Percentiles rank a stretch among this genome's conserved stretches.
These are phyloP conservation scores for Oriolus oriolus DNA, from an alignment of 2,113 vertebrate species.

Conservation along the genomic window DNA sequence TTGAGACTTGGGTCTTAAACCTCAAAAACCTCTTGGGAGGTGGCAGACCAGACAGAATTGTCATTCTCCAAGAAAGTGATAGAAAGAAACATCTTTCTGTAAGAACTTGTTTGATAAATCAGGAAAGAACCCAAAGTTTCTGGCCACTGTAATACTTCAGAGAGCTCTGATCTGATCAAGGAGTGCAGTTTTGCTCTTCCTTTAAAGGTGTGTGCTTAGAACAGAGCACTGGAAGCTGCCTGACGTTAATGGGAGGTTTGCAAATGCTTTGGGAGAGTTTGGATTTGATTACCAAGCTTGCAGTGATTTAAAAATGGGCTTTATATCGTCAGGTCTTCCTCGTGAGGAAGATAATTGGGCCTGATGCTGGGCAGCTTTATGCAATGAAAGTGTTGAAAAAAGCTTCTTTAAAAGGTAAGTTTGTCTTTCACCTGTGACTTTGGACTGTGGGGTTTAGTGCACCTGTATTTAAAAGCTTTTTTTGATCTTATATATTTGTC, in stretches of 20 bases:
- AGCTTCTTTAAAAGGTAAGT: conserved; percentile 93
- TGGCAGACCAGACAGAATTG: not conserved
- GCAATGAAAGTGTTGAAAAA: conserved; percentile 99
- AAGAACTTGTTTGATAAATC: not conserved
- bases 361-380: conserved; percentile 94
- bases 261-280: not conserved
- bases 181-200: not conserved
- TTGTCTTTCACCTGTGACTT: not conserved
- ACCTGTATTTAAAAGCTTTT: not conserved
- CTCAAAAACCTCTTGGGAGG: not conserved
- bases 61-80: not conserved
- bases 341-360: conserved; percentile 89
- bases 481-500: not conserved
- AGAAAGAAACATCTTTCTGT: not conserved
- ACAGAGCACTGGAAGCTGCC: not conserved
- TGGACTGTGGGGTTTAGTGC: not conserved
- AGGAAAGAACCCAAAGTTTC: not conserved
- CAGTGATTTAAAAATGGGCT: not conserved
- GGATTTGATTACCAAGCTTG: not conserved
- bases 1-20: not conserved
- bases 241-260: not conserved
- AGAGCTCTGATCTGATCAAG: not conserved
- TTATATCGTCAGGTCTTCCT: conserved; percentile 86
- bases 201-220: not conserved
- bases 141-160: not conserved